phyloP scores from a whole-genome alignment of 2,888 invertebrate species.

The Rhabditophanes sp. region DNA sequence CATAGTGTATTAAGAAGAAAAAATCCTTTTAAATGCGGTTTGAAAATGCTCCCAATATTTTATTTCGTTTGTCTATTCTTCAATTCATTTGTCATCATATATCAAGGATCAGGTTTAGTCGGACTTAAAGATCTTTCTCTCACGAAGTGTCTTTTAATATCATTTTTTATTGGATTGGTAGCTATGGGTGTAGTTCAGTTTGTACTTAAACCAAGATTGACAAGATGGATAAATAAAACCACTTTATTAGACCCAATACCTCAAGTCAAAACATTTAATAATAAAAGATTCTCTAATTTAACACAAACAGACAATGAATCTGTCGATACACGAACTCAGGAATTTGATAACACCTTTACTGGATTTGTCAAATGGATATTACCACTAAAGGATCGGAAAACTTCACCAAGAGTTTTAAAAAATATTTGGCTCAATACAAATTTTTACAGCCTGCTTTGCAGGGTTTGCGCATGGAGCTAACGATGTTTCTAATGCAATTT shows the following conservation, averaged over 20 bases:
- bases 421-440: conserved; percentile 79
- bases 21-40: conserved; percentile 50
- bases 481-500: conserved; percentile 95
- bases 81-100: conserved; percentile 76
- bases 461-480: conserved; percentile 99
- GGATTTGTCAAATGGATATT: conserved; percentile 23
- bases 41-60: conserved; percentile 68
- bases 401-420: too few relatives aligned
- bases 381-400: conserved; percentile 20
- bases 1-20: conserved; percentile 10
- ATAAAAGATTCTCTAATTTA: too few relatives aligned
- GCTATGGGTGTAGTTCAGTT: conserved; percentile 38
- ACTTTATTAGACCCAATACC: too few relatives aligned
- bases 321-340: too few relatives aligned
- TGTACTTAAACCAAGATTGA: conserved; percentile 22
- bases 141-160: too few relatives aligned
- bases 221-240: conserved; percentile 23
- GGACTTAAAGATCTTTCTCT: conserved; percentile 73
- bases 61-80: conserved; percentile 76
- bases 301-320: too few relatives aligned
- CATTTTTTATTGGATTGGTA: conserved; percentile 56
- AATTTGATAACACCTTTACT: conserved; percentile 1
- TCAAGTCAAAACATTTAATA: too few relatives aligned
- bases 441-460: conserved; percentile 87
- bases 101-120: conserved; percentile 65